These are phyloP conservation scores for Acronicta psi DNA, from an alignment of 2,888 invertebrate species.

Conservation along the genomic window DNA sequence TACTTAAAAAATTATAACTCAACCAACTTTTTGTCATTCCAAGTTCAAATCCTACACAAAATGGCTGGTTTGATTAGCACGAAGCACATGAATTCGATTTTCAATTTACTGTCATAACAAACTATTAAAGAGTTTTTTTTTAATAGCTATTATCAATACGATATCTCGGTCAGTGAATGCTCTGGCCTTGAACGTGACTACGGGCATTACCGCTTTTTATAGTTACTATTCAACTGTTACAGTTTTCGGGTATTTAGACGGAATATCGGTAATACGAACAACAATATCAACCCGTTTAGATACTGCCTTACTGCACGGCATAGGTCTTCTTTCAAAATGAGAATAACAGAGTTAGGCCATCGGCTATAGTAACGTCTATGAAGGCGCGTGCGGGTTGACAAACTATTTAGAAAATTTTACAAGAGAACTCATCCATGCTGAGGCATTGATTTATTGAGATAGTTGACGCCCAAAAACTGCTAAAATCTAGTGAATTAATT, in stretches of 20 bases:
- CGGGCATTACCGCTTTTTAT: conserved; percentile 58
- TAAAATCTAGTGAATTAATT: no score
- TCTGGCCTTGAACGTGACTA: conserved; percentile 77
- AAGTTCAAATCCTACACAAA: conserved; percentile 5
- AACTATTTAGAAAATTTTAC: no score
- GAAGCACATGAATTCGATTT: conserved; percentile 21
- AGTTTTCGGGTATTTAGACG: conserved; percentile 15
- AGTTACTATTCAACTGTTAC: conserved; percentile 24
- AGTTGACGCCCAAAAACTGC: no score
- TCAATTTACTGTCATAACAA: conserved; percentile 35
- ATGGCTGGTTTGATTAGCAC: background rate
- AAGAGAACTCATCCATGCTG: no score
- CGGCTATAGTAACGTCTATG: no score
- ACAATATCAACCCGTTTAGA: no score
- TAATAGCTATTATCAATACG: conserved; percentile 54
- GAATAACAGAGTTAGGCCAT: no score
- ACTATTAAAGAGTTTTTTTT: conserved; percentile 21
- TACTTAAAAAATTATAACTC: no score
- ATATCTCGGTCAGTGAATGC: conserved; percentile 77
- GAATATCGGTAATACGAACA: conserved; percentile 2
- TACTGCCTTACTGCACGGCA: no score
- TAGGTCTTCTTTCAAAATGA: no score
- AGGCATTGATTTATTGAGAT: no score
- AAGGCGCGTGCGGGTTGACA: no score
- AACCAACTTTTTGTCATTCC: background rate